Evolutionary conservation across 1,140 invertebrate genomes (phyloP), one percentile per base, ranked within the genome.

Genomic region (Conus betulinus): DNA sequence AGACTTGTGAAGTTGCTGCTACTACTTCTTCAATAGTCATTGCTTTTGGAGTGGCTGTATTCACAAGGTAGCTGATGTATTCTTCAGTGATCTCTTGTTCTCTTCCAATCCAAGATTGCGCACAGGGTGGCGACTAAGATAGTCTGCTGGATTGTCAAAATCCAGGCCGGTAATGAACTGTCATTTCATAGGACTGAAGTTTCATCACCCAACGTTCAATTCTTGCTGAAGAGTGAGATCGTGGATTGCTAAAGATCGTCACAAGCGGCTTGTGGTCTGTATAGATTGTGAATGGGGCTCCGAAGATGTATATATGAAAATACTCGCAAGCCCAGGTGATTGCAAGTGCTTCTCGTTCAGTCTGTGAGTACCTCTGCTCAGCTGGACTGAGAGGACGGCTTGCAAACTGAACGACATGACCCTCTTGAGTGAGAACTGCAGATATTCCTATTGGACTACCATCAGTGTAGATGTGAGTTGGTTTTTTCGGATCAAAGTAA

Each of bases 311-410:
- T 8, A 93, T 91, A 60, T 94, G 89, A 88, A 96, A 96, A 81
- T 95, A 94, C 87, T 95, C 91, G 52, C 95, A 91, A 5, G 93
- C 93, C 92, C 92, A 96, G n/a, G 95, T 92, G 15, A 95, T 89
- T 8, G 93, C 95, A 39, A 95, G 88, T 53, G 90, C 93, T 91
- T 96, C 95, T 74, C 92, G 91, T 90, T 96, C 95, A 55, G 93
- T 95, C 17, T 94, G 95, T 3, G 91, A 92, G 88, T 96, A 96
- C 15, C 92, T 27, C 63, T 90, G 88, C 85, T 94, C 91, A 7
- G 90, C 84, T 52, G 89, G 78, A 57, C 86, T 90, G 13, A 93
- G 87, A 39, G 84, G 55, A 74, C 91, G 60, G 82, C 89, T 91
- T 15, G 87, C 88, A 88, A 90, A 93, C 60, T 79, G 63, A 53